Evolutionary conservation across 2,797 vertebrate species (phyloP).

Genomic region (Lepilemur septentrionalis): DNA sequence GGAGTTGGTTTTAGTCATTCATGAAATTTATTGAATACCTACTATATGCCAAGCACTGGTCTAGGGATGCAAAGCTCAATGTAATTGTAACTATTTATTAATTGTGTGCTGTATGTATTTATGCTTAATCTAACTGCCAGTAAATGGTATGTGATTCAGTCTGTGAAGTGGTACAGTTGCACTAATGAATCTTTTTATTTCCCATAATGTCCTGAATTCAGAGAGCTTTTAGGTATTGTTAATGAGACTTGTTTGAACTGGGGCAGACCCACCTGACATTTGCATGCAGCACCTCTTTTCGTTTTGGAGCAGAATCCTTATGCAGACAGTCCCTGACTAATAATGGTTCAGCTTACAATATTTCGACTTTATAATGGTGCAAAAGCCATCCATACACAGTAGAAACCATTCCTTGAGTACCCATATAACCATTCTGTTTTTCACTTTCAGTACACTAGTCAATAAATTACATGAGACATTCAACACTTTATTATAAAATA

Average conservation of each 20-base stretch:
- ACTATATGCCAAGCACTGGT: neutral
- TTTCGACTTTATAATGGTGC: neutral
- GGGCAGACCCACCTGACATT: neutral
- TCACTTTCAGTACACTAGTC: neutral
- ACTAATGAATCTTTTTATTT: neutral
- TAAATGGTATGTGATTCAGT: neutral
- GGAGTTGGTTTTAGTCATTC: neutral
- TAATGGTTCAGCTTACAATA: neutral
- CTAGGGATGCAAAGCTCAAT: neutral
- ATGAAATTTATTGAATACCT: neutral
- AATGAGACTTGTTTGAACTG: neutral
- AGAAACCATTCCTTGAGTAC: neutral
- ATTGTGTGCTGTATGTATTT: neutral
- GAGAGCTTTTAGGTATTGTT: neutral
- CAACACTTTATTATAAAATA: neutral
- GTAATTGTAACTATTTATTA: neutral
- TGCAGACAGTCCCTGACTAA: neutral
- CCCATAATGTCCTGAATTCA: neutral
- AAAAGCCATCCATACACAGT: neutral
- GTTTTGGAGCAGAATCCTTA: neutral
- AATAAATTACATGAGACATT: neutral
- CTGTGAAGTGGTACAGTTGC: neutral
- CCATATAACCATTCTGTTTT: neutral
- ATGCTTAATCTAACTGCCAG: neutral
- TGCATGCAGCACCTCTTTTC: neutral